phyloP scores from a whole-genome alignment of 1,140 invertebrate species.

The Rhyzopertha dominica region DNA sequence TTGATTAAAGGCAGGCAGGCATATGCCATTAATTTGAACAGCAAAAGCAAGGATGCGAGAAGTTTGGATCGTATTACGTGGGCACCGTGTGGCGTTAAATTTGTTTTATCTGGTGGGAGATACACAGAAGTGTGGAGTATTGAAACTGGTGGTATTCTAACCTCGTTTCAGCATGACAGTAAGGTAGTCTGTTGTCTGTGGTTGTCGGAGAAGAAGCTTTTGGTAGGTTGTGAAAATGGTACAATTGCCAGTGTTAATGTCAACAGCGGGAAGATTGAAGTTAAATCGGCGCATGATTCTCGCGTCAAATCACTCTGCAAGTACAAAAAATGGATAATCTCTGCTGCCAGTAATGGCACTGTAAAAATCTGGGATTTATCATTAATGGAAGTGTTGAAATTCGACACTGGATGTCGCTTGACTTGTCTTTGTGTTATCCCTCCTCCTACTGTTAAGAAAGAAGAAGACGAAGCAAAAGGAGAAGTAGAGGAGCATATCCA shows the following conservation, averaged over 20 bases:
- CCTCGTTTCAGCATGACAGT: slow-evolving; percentile 53
- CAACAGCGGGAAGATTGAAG: slow-evolving; percentile 47
- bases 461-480: slow-evolving; percentile 23
- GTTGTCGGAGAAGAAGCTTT: slow-evolving; percentile 56
- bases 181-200: slow-evolving; percentile 63
- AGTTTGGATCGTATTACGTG: slow-evolving; percentile 55
- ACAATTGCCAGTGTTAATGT: slow-evolving; percentile 59
- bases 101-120: slow-evolving; percentile 65
- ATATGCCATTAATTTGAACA: slow-evolving; percentile 78
- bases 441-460: slow-evolving; percentile 26
- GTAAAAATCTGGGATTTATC: slow-evolving; percentile 68
- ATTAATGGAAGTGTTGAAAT: slow-evolving; percentile 49
- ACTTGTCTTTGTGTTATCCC: slow-evolving; percentile 52
- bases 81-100: slow-evolving; percentile 65
- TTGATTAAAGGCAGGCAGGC: slow-evolving; percentile 83
- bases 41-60: slow-evolving; percentile 53
- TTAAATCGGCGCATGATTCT: slow-evolving; percentile 56
- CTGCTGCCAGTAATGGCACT: slow-evolving; percentile 69
- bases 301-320: slow-evolving; percentile 63
- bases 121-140: slow-evolving; percentile 73
- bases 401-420: slow-evolving; percentile 55
- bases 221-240: slow-evolving; percentile 68
- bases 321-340: slow-evolving; percentile 45
- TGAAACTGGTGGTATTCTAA: slow-evolving; percentile 61
- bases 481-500: slow-evolving; percentile 10